Evolutionary conservation across 2,113 vertebrate genomes (phyloP).

Genomic region (Irena cyanogastra): DNA sequence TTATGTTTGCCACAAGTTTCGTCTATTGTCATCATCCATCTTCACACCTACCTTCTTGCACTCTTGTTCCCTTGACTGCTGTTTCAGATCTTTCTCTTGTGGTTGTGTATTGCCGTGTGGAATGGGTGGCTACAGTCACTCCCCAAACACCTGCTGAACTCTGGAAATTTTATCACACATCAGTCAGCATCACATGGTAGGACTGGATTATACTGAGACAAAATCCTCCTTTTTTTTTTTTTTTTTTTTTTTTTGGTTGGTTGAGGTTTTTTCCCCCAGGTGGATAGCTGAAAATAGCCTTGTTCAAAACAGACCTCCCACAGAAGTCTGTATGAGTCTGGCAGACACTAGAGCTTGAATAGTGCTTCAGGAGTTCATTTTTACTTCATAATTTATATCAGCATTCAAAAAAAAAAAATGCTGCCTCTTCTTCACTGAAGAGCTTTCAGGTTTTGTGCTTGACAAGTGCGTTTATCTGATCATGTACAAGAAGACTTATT

Average conservation of each 20-base stretch:
- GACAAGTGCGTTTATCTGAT: neutral
- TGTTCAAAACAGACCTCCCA: constrained; percentile 1
- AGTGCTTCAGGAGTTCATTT: neutral
- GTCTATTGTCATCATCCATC: neutral
- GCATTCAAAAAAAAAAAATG: neutral
- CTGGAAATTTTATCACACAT: neutral
- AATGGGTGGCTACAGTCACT: neutral
- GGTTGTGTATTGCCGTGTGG: neutral
- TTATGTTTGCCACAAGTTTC: neutral
- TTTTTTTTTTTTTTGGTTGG: neutral
- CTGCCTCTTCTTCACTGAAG: neutral
- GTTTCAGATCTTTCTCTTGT: neutral
- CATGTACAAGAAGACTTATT: neutral
- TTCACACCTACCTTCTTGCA: neutral
- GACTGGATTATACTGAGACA: neutral
- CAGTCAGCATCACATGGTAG: neutral
- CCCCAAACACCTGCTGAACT: neutral
- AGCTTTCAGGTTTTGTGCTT: neutral
- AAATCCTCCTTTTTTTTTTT: neutral
- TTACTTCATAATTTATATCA: neutral
- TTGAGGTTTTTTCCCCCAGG: neutral
- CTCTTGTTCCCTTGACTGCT: neutral
- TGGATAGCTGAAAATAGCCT: constrained; percentile 25
- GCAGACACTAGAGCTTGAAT: neutral
- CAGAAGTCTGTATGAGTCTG: neutral